phyloP scores from a whole-genome alignment of 1,140 invertebrate genomes.

The Drosophila lacteicornis region DNA sequence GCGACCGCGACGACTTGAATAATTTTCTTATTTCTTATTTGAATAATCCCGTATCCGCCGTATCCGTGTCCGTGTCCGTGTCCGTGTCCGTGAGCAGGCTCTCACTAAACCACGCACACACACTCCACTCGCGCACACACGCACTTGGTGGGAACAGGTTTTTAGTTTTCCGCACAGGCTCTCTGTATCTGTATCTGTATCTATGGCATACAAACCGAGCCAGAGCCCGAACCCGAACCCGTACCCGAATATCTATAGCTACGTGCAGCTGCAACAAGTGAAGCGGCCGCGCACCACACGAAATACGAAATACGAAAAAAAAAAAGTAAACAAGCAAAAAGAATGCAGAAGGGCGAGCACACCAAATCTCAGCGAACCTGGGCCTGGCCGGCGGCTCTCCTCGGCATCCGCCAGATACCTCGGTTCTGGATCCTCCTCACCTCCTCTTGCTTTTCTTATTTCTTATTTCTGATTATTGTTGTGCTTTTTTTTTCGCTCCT shows the following conservation, averaged over 20 bases:
- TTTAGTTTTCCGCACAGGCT: constrained; percentile 68
- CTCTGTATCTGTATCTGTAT: constrained; percentile 42
- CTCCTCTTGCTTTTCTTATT: constrained; percentile 40
- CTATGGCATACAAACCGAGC: constrained; percentile 66
- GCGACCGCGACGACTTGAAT: constrained; percentile 35
- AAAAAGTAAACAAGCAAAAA: constrained; percentile 70
- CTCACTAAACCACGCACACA: constrained; percentile 12
- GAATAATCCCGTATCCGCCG: constrained; percentile 71
- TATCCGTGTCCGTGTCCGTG: constrained; percentile 6
- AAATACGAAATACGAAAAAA: constrained; percentile 25
- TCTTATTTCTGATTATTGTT: constrained; percentile 35
- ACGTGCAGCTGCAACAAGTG: constrained; percentile 75
- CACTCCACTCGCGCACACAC: constrained; percentile 35
- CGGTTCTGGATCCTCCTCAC: constrained; percentile 46
- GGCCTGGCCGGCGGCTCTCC: constrained; percentile 22
- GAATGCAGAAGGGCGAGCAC: constrained; percentile 75
- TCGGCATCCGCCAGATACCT: constrained; percentile 58
- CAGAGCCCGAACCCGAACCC: constrained; percentile 41
- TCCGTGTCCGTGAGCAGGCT: constrained; percentile 34
- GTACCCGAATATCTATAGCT: constrained; percentile 41
- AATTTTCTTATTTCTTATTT: constrained; percentile 83
- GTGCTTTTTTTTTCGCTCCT: constrained; percentile 40
- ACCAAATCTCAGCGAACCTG: constrained; percentile 56
- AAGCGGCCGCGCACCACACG: constrained; percentile 63
- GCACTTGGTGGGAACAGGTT: constrained; percentile 62